A percentile compares a stretch with the other conserved stretches of the same genome.
Conservation (phyloP, 2,113 vertebrate genomes). For the Nannobrachium achirus region DNA sequence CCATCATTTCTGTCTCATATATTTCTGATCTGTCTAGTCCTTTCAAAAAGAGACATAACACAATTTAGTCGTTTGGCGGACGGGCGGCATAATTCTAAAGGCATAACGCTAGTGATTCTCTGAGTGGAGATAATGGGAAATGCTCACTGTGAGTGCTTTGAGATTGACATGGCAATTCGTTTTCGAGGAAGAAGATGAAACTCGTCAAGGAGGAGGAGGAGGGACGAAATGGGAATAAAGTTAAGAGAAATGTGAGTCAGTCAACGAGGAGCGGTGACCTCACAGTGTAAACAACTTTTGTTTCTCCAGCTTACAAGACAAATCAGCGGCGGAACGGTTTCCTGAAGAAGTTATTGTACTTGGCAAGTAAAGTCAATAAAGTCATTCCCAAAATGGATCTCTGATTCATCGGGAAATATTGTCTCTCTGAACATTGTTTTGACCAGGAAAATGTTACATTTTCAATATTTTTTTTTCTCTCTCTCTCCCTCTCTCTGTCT, state of each 20-base stretch:
- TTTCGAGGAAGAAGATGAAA: background rate
- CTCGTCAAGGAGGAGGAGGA: constrained; percentile 46
- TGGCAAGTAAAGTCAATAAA: background rate
- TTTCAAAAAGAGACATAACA: background rate
- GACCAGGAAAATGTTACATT: background rate
- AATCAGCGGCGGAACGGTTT: background rate
- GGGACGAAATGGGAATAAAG: constrained; percentile 14
- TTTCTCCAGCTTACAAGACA: background rate
- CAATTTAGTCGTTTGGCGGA: background rate
- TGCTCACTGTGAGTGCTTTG: constrained; percentile 6
- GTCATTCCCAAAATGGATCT: constrained; percentile 2
- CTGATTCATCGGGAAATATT: constrained; percentile 19
- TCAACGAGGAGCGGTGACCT: constrained; percentile 33
- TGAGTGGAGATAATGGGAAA: background rate
- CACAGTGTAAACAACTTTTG: constrained; percentile 29
- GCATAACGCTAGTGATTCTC: background rate
- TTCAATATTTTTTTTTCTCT: background rate
- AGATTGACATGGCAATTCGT: constrained; percentile 28
- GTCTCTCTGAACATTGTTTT: background rate
- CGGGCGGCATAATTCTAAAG: no score
- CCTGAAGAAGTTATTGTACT: constrained; percentile 16
- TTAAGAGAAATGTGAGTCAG: constrained; percentile 12
- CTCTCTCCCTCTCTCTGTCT: background rate
- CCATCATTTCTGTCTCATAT: background rate
- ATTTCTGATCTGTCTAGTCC: background rate